Conservation (phyloP, 2,888 invertebrate species). For the Leptinotarsa peninsularis region DNA sequence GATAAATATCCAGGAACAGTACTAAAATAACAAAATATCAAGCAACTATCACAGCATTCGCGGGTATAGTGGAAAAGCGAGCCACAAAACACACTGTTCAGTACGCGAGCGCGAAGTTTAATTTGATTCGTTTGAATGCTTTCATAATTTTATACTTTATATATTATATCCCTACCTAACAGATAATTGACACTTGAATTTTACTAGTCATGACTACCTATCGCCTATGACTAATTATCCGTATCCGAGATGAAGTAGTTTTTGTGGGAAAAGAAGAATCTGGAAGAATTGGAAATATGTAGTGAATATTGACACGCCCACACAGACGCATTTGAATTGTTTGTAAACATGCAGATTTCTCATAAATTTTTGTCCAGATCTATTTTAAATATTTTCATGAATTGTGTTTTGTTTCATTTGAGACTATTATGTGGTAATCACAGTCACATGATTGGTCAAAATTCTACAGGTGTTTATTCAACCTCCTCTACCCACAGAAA, state of each 20-base stretch:
- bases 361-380: too few species aligned
- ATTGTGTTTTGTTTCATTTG: too few species aligned
- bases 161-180: conserved; percentile 34
- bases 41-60: conserved; percentile 18
- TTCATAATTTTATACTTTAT: conserved; percentile 26
- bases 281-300: not conserved
- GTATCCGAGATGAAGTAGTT: not conserved
- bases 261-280: not conserved
- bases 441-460: too few species aligned
- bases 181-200: conserved; percentile 17
- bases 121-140: conserved; percentile 34
- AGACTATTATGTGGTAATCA: too few species aligned
- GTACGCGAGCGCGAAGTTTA: conserved; percentile 43
- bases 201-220: conserved; percentile 35
- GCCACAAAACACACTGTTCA: conserved; percentile 28
- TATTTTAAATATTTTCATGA: too few species aligned
- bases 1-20: conserved; percentile 19
- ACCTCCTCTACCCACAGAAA: too few species aligned
- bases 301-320: not conserved
- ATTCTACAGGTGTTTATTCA: too few species aligned
- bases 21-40: conserved; percentile 19
- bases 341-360: too few species aligned
- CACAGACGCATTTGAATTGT: not conserved
- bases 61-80: conserved; percentile 14
- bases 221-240: conserved; percentile 4